Evolutionary conservation across 2,888 invertebrate genomes (phyloP).

Genomic region (Entomobrya proxima): DNA sequence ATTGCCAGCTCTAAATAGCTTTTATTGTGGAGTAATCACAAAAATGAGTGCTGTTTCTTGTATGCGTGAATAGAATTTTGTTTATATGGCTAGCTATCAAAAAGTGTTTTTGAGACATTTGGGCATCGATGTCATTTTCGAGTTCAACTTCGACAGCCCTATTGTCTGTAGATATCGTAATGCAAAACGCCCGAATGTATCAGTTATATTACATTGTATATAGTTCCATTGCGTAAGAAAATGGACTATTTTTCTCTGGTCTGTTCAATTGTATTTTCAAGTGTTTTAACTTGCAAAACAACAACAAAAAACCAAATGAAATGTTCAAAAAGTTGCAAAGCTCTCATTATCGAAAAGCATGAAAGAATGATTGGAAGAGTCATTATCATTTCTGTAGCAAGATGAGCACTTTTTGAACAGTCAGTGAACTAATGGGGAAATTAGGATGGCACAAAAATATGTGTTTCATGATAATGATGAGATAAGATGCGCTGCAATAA

Average conservation of each 20-base stretch:
- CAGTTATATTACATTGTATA: not conserved
- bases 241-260: not conserved
- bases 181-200: not conserved
- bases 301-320: not conserved
- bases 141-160: not conserved
- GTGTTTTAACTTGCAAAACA: not conserved
- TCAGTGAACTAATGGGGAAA: constrained; percentile 18
- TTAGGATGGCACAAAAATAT: constrained; percentile 38
- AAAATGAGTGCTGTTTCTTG: constrained; percentile 9
- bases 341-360: not conserved
- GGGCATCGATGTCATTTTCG: constrained; percentile 30
- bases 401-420: not conserved
- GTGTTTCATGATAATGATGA: constrained; percentile 25
- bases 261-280: not conserved
- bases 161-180: too few relatives aligned
- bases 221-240: not conserved
- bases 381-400: not conserved
- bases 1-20: not conserved
- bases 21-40: not conserved
- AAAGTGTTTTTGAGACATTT: not conserved
- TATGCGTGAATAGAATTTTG: not conserved
- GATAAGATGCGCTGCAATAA: not conserved
- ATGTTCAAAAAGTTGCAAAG: not conserved
- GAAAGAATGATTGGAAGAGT: not conserved
- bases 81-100: too few relatives aligned